Percentiles rank a stretch among this genome's conserved stretches.
Conservation (phyloP, 2,113 vertebrate species). For the Strix uralensis region DNA sequence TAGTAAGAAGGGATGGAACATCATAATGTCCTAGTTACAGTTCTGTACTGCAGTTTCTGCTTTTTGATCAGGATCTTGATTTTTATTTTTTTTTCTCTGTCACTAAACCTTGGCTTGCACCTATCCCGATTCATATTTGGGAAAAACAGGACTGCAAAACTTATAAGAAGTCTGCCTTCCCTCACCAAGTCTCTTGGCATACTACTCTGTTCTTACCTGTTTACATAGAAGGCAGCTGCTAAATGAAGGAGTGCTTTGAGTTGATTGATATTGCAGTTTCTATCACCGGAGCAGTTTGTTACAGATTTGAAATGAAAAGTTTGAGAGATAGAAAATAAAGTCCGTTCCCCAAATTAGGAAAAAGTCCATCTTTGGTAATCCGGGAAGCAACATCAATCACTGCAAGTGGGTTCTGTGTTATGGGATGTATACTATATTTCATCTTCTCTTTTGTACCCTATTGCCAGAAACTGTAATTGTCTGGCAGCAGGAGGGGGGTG, state of each 20-base stretch:
- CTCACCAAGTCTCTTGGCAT: neutral
- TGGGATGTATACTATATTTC: neutral
- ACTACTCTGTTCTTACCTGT: neutral
- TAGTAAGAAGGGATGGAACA: neutral
- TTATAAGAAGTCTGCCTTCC: neutral
- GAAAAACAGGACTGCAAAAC: neutral
- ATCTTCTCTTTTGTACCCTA: neutral
- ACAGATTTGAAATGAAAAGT: neutral
- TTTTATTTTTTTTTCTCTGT: fast-evolving
- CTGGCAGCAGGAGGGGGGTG: slow-evolving; percentile 19
- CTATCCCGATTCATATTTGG: neutral
- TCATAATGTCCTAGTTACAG: neutral
- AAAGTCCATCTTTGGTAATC: neutral
- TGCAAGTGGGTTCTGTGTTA: neutral
- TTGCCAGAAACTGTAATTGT: neutral
- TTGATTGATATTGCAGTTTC: neutral
- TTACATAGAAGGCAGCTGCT: neutral
- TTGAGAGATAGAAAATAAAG: neutral
- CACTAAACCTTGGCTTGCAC: neutral
- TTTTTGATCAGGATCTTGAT: neutral
- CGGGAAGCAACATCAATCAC: neutral
- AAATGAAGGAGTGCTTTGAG: neutral
- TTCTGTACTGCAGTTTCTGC: neutral
- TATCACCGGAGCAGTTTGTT: neutral
- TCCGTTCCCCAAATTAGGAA: neutral